Evolutionary conservation across 2,797 vertebrate genomes (phyloP).

Genomic region (Gallinago solitaria): DNA sequence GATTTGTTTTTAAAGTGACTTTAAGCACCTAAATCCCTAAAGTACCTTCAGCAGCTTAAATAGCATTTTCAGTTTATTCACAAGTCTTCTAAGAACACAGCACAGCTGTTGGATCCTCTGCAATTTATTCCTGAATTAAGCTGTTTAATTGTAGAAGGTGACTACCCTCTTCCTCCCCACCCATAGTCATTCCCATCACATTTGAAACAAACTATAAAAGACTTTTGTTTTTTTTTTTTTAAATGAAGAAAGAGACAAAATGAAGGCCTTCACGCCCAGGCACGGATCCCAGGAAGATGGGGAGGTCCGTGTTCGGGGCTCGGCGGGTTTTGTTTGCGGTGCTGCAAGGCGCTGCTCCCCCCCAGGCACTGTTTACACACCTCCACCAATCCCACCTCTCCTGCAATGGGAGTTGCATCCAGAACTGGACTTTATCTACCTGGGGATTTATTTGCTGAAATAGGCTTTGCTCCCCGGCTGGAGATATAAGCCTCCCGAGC

Average conservation of each 20-base stretch:
- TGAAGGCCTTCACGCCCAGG: background rate
- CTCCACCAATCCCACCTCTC: background rate
- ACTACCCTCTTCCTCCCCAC: background rate
- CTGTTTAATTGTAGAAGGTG: background rate
- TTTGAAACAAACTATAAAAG: background rate
- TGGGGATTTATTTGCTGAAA: conserved; percentile 24
- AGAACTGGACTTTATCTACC: conserved; percentile 37
- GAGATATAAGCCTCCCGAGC: background rate
- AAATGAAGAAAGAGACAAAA: fast-evolving
- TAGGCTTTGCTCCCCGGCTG: background rate
- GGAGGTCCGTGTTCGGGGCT: background rate
- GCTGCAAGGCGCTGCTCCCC: background rate
- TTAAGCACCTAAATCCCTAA: background rate
- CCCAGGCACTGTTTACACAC: background rate
- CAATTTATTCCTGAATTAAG: background rate
- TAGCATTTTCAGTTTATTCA: background rate
- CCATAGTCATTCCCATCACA: background rate
- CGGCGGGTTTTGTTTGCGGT: background rate
- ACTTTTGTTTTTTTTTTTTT: background rate
- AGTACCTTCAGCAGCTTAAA: background rate
- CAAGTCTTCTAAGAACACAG: background rate
- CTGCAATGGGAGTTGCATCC: background rate
- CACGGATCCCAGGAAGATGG: fast-evolving
- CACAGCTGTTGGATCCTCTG: background rate
- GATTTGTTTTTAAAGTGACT: background rate